Evolutionary conservation across 2,113 vertebrate species (phyloP).

Genomic region (Nycticorax nycticorax): DNA sequence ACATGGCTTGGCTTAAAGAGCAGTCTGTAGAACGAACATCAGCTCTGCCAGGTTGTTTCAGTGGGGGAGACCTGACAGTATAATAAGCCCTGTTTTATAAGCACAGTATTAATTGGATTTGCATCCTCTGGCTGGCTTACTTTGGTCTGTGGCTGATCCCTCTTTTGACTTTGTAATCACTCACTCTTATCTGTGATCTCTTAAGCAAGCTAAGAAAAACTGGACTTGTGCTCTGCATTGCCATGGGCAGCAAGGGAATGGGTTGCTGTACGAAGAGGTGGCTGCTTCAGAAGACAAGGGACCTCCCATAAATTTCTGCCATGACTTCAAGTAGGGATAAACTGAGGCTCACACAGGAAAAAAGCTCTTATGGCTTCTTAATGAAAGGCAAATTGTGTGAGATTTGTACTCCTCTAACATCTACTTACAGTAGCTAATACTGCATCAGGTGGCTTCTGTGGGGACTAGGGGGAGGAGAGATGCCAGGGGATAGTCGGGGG

Average conservation of each 20-base stretch:
- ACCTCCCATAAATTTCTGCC: not conserved
- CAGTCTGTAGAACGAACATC: not conserved
- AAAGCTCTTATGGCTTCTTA: not conserved
- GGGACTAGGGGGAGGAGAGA: not conserved
- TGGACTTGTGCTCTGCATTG: not conserved
- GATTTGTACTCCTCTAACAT: not conserved
- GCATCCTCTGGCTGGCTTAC: not conserved
- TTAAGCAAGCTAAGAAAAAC: not conserved
- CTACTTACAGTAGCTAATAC: not conserved
- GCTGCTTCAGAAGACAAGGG: not conserved
- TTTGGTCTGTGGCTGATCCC: not conserved
- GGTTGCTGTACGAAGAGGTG: not conserved
- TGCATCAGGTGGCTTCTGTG: not conserved
- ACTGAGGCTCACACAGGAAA: not conserved
- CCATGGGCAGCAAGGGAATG: not conserved
- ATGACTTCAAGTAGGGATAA: not conserved
- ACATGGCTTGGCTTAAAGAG: not conserved
- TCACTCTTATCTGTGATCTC: not conserved
- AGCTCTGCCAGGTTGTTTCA: not conserved
- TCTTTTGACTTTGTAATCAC: not conserved
- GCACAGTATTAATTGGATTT: slow-evolving; percentile 40
- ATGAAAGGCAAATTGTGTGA: not conserved
- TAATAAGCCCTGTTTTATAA: slow-evolving; percentile 30
- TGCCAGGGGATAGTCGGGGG: not conserved
- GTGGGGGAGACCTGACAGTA: not conserved